phyloP scores from a whole-genome alignment of 2,888 invertebrate genomes.

The Tetranychus piercei region DNA sequence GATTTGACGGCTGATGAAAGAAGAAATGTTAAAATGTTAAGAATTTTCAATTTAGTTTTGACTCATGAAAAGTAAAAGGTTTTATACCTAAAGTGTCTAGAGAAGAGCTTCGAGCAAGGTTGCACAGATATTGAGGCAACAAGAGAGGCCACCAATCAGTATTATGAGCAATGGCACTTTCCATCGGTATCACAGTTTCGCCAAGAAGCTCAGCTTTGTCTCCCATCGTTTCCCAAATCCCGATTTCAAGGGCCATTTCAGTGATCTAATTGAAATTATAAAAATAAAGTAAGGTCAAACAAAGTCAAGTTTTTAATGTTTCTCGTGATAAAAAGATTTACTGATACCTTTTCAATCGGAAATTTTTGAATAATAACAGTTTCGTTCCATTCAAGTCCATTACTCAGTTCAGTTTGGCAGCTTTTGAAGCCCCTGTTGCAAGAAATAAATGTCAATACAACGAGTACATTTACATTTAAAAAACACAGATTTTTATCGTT shows the following conservation, averaged over 20 bases:
- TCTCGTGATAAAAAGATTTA: not conserved
- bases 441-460: not conserved
- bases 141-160: constrained; percentile 23
- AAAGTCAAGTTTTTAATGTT: not conserved
- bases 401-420: constrained; percentile 63
- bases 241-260: constrained; percentile 23
- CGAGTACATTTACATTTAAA: no score
- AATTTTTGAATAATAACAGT: constrained; percentile 57
- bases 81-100: not conserved
- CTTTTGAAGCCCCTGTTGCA: constrained; percentile 35
- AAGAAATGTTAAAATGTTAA: not conserved
- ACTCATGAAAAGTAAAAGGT: not conserved
- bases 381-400: constrained; percentile 80
- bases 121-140: not conserved
- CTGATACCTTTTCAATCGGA: constrained; percentile 22
- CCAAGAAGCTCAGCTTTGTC: constrained; percentile 16
- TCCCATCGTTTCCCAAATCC: constrained; percentile 22
- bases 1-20: not conserved
- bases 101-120: constrained; percentile 5
- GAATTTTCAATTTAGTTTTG: not conserved
- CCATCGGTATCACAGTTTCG: constrained; percentile 23
- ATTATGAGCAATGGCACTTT: constrained; percentile 21
- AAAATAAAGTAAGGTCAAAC: not conserved
- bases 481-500: no score
- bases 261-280: constrained; percentile 17